Base-by-base conservation (phyloP, 2,888 invertebrate species). In the Acronicta alni region DNA sequence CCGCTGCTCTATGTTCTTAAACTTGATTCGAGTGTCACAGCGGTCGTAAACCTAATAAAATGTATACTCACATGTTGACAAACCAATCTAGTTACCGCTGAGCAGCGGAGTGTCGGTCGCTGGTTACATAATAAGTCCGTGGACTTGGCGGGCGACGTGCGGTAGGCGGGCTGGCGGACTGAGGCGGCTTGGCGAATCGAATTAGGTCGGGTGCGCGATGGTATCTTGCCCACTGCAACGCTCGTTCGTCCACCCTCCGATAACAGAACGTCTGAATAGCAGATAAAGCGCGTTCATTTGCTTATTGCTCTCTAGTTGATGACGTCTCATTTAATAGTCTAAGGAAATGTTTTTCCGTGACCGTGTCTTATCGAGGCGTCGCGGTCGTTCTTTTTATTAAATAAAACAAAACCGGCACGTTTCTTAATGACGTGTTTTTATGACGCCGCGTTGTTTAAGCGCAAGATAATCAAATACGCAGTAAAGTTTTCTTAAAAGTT, bases 181-280 rank as follows among this genome's bases (percentile, higher is more conserved):
- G 57, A 59, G 60, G 47, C 72, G 75, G 82, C 84, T 82, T 82
- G 80, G 83, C 80, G 84, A 86, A 90, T 91, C 89, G 89, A 91
- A 91, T 92, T 90, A 92, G 89, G 91, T 89, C 89, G 89, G 88
- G 84, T 79, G 80, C 79, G 77, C 85, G 91, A 92, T 93, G 82
- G 73, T 89, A 92, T 92, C 91, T 85, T 75, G 72, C 64, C 62
- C 67, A 76, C 79, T 85, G 87, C 87, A 86, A 80, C 84, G 79
- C 79, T 75, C 83, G 80, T 76, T 68, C 83, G 79, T 76, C 85
- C 83, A 75, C 67, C 73, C 64, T 66, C 81, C 77, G 88, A 89
- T 90, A 90, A 83, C 85, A 83, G 80, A 85, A 87, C 80, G 86
- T 83, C 86, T 85, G 85, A 84, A 82, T 76, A 74, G 75, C 76